Percentiles rank a stretch among this genome's conserved stretches.
These are phyloP conservation scores for Drosophila sp. DNA, from an alignment of 1,140 invertebrate genomes.

Conservation along the genomic window DNA sequence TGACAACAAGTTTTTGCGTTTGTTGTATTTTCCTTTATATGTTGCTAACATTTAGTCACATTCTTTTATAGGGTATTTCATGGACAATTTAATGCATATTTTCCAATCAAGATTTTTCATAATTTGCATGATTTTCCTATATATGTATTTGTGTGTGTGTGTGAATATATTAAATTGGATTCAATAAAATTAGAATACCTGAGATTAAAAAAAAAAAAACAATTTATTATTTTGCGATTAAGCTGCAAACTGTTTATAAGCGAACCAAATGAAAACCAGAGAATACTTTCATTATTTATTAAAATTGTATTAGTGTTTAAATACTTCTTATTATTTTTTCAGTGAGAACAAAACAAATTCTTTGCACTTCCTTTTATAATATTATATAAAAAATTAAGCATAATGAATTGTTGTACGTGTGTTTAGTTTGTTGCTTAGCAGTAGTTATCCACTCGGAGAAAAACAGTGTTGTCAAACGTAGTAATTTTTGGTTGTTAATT, in stretches of 20 bases:
- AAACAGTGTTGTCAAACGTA: constrained; percentile 42
- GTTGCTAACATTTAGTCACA: neutral
- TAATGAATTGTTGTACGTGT: constrained; percentile 27
- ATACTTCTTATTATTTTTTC: constrained; percentile 11
- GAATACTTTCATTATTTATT: neutral
- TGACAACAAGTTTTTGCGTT: neutral
- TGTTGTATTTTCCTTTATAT: neutral
- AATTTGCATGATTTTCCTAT: constrained; percentile 10
- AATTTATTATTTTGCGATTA: constrained; percentile 4
- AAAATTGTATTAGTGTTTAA: constrained; percentile 11
- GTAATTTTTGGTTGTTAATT: constrained; percentile 13
- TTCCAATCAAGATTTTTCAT: constrained; percentile 8
- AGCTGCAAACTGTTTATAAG: constrained; percentile 1
- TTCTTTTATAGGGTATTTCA: neutral
- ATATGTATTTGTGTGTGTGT: constrained; percentile 15
- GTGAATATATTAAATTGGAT: constrained; percentile 21
- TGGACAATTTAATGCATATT: too few species aligned
- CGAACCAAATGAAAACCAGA: constrained; percentile 6
- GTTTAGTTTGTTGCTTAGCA: constrained; percentile 36
- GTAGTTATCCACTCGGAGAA: constrained; percentile 18
- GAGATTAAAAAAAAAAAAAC: neutral
- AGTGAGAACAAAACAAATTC: neutral
- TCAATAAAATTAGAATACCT: constrained; percentile 3
- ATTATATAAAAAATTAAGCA: constrained; percentile 1
- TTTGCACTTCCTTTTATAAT: constrained; percentile 6